Evolutionary conservation across 2,797 vertebrate species (phyloP).

Genomic region (Heliangelus exortis): DNA sequence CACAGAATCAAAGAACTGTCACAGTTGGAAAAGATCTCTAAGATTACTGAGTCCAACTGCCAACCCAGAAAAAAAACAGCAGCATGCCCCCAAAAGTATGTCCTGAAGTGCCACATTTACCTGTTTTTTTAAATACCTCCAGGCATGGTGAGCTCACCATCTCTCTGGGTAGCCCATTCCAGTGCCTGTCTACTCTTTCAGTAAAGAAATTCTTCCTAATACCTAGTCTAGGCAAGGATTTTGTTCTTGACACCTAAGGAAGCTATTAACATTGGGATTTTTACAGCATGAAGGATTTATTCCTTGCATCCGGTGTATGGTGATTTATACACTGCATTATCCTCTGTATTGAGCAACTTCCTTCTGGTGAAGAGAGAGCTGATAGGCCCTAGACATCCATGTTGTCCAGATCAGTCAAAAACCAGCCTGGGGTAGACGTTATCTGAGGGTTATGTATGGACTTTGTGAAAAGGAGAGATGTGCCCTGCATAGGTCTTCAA

Average conservation of each 20-base stretch:
- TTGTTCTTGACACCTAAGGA: not conserved
- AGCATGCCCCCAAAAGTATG: too few species aligned
- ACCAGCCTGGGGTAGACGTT: not conserved
- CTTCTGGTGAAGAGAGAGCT: not conserved
- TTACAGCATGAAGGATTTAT: not conserved
- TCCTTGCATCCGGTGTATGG: not conserved
- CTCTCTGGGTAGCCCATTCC: too few species aligned
- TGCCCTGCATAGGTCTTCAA: fast-evolving
- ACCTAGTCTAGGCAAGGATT: not conserved
- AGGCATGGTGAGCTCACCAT: too few species aligned
- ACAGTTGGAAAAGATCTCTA: too few species aligned
- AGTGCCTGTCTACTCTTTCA: too few species aligned
- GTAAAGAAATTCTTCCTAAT: too few species aligned
- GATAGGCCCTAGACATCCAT: not conserved
- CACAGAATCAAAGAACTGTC: too few species aligned
- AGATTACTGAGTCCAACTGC: too few species aligned
- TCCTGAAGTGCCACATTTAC: too few species aligned
- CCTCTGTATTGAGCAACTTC: not conserved
- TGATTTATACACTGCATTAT: not conserved
- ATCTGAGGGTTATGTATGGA: not conserved
- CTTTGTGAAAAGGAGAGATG: not conserved
- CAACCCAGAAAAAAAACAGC: too few species aligned
- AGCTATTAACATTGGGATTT: not conserved
- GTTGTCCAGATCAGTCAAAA: not conserved
- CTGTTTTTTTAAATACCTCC: too few species aligned